Evolutionary conservation across 2,888 invertebrate species (phyloP), one percentile per base, ranked within the genome.

Genomic region (Cremastobaeus sp.): DNA sequence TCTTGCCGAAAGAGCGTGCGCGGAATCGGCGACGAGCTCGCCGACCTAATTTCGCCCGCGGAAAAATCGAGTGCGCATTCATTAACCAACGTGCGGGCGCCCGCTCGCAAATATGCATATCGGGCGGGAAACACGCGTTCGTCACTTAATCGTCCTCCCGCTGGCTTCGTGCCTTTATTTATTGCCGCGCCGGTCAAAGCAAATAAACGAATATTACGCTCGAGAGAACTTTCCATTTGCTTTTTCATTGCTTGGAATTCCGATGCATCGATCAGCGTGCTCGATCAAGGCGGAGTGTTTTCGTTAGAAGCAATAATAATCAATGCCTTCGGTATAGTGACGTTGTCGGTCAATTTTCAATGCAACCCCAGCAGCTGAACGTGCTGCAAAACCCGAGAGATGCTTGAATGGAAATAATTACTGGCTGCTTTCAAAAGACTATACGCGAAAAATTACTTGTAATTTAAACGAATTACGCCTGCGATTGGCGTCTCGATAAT

Each of bases 131-230:
- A 64, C 50, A 64, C 41, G 35, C 34, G 28, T 43, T 3, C 50
- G 18, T 43, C 35, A 12, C 28, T 25, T 17, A 25, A 11, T 54
- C 45, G 17, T 21, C 28, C 15, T 21, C 41, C 45, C 3, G 60
- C 45, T 30, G 54, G 64, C 64, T 64, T 64, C 47, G 54, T 47
- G 45, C 39, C 52, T 34, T 50, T 57, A 52, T 68, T 59, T 52
- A 50, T 34, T 32, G 28, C 6, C 17, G 17, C 45, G 30, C 30
- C 37, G 15, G 18, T 12, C 20, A 66, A 48, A 55, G 55, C 48
- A 55, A 66, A 66, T 55, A 55, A 39, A 47, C 21, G 65, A 21
- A 39, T 55, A 66, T 48, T 55, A 48, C 55, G 48, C 18, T 37
- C 5, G 50, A 45, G 45, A 54, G 18, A 12, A 54, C 45, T 65